Conservation (phyloP, 1,140 invertebrate species). For the Drosophila tropicalis region DNA sequence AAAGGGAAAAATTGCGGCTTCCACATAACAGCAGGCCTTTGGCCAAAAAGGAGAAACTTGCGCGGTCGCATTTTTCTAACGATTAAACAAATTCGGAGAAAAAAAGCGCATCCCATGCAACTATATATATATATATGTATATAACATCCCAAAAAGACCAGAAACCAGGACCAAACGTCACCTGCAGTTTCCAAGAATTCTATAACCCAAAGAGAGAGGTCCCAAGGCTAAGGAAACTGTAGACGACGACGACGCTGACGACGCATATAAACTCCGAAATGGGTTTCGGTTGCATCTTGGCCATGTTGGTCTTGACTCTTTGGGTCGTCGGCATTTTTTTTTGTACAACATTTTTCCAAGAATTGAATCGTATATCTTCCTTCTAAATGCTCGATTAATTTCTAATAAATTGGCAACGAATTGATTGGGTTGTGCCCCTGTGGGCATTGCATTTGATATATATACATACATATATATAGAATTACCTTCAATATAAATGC, state of each 20-base stretch:
- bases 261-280: conserved; percentile 18
- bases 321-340: conserved; percentile 67
- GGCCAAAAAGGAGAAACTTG: conserved; percentile 44
- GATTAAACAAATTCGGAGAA: conserved; percentile 82
- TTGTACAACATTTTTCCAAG: conserved; percentile 59
- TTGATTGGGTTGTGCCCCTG: conserved; percentile 6
- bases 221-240: conserved; percentile 52
- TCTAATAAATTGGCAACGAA: conserved; percentile 73
- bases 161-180: conserved; percentile 43
- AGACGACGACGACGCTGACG: conserved; percentile 43
- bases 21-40: conserved; percentile 38
- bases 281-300: conserved; percentile 40
- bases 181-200: conserved; percentile 77
- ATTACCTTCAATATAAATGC: conserved; percentile 47
- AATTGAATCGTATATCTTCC: conserved; percentile 81
- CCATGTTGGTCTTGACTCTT: conserved; percentile 4
- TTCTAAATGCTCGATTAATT: conserved; percentile 82
- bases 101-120: conserved; percentile 80
- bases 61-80: conserved; percentile 79
- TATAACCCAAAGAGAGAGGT: conserved; percentile 26
- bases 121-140: conserved; percentile 16
- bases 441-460: conserved; percentile 46
- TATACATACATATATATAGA: conserved; percentile 63
- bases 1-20: conserved; percentile 28
- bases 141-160: conserved; percentile 30